Percentiles rank a stretch among this genome's conserved stretches.
Conservation (phyloP, 2,113 vertebrate genomes). For the Circaetus gallicus region DNA sequence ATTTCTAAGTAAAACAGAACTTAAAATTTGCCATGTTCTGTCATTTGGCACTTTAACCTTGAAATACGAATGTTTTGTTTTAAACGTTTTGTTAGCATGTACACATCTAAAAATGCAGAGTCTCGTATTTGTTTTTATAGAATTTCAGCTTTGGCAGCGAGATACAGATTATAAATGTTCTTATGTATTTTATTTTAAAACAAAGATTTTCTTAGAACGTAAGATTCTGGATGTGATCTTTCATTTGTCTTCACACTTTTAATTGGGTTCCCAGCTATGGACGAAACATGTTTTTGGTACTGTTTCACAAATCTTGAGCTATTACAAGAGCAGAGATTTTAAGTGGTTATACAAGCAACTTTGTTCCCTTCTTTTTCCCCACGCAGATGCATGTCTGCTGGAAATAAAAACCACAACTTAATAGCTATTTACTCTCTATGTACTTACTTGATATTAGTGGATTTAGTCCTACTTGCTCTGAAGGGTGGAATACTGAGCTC, state of each 20-base stretch:
- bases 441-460: background rate
- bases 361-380: background rate
- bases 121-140: background rate
- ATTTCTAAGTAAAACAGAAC: background rate
- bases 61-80: background rate
- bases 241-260: background rate
- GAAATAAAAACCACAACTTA: background rate
- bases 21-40: background rate
- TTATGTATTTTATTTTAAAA: background rate
- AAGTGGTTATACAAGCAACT: background rate
- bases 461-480: background rate
- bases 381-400: background rate
- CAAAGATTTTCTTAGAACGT: background rate
- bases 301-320: background rate
- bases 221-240: background rate
- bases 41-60: background rate
- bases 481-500: background rate
- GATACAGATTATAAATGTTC: background rate
- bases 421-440: background rate
- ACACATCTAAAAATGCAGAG: background rate
- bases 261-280: background rate
- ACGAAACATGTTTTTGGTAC: background rate
- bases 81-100: background rate
- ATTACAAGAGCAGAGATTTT: background rate
- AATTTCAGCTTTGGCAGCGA: background rate